Evolutionary conservation across 1,140 invertebrate species (phyloP).

Genomic region (Drosophila jambulina): DNA sequence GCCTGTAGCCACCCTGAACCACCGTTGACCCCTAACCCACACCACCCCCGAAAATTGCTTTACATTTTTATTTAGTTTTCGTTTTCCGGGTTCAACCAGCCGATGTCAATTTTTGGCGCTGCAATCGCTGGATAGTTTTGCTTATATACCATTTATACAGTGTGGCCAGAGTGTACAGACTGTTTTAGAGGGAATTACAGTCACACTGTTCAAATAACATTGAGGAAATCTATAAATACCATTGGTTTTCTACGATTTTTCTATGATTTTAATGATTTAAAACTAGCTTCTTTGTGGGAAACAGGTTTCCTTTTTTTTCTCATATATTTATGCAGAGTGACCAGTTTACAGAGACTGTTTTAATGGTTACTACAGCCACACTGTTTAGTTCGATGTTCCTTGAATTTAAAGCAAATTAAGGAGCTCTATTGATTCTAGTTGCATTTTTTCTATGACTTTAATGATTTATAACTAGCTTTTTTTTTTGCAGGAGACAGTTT

Average conservation of each 20-base stretch:
- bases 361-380: neutral
- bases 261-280: too few relatives aligned
- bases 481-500: neutral
- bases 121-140: conserved; percentile 3
- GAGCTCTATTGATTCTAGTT: neutral
- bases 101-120: conserved; percentile 63
- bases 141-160: neutral
- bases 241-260: too few relatives aligned
- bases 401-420: neutral
- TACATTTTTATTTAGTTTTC: conserved; percentile 75
- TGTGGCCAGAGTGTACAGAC: neutral
- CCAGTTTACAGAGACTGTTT: neutral
- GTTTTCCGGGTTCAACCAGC: conserved; percentile 49
- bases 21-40: neutral
- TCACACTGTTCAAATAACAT: neutral
- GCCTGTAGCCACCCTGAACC: neutral
- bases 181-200: neutral
- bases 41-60: conserved; percentile 60
- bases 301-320: too few relatives aligned
- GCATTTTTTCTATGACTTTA: neutral
- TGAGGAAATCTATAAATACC: too few relatives aligned
- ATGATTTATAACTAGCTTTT: conserved; percentile 2
- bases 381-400: too few relatives aligned
- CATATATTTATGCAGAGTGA: neutral
- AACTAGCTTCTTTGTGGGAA: too few relatives aligned